Evolutionary conservation across 2,888 invertebrate species (phyloP), one percentile per base, ranked within the genome.

Genomic region (Auanema freiburgensis): DNA sequence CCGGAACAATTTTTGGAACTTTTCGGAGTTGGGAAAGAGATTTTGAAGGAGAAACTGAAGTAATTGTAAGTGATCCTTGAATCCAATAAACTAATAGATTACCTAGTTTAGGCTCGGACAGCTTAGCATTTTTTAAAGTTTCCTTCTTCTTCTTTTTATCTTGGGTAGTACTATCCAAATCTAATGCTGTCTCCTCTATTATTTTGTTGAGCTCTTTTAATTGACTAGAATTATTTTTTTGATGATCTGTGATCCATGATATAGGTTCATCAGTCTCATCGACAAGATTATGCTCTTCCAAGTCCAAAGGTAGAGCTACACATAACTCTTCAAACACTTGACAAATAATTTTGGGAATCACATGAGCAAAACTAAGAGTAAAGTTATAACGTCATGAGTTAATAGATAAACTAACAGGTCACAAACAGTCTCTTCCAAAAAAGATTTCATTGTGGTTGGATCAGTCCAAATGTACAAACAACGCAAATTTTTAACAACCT

Each of bases 1-100:
- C 74, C 18, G 67, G 67, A 18, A 74, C 71, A 52, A 25, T 52
- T 52, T 24, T 52, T 10, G 23, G 52, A 21, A 52, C 21, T 24
- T 24, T 16, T 46, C 62, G 59, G 58, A 99, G 98, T 98, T 99
- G 98, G 86, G 98, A 98, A 88, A 97, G 97, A 59, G 16, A 10
- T 10, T 46, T 46, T 3, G 46, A 46, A 21, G 21, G 46, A 18
- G 46, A 18, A 46, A 21, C 16, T 21, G 46, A 46, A 46, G 10
- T 46, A 33, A n/a, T n/a, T n/a, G n/a, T n/a, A n/a, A n/a, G n/a
- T n/a, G 33, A 33, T 33, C 33, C 33, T 33, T n/a, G n/a, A n/a
- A n/a, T n/a, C n/a, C n/a, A n/a, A n/a, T n/a, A n/a, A n/a, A n/a
- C n/a, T n/a, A 33, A 33, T 33, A 8, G 8, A 8, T 33, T 33